These are phyloP conservation scores for Sebastes taczanowskii DNA, from an alignment of 2,797 vertebrate genomes.

Conservation along the genomic window DNA sequence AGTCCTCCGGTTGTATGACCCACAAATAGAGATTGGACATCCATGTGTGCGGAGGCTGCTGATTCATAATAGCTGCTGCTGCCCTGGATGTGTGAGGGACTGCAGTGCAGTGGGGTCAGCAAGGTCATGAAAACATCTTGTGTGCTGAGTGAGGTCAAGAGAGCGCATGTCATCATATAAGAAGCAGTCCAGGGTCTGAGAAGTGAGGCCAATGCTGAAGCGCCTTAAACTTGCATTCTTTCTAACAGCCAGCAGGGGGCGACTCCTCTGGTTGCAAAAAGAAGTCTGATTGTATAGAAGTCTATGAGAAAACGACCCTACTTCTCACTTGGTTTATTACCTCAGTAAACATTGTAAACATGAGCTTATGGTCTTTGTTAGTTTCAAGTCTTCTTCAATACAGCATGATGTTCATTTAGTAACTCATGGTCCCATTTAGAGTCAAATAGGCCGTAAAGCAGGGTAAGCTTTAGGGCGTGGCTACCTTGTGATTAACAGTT, in stretches of 20 bases:
- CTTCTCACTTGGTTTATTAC: too few relatives aligned
- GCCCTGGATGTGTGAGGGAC: conserved; percentile 13
- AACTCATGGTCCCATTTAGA: rapidly evolving
- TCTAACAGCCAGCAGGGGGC: too few relatives aligned
- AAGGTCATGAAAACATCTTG: conserved; percentile 26
- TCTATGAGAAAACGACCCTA: rapidly evolving
- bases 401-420: too few relatives aligned
- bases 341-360: too few relatives aligned
- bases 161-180: neutral
- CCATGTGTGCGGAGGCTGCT: neutral
- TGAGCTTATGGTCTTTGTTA: too few relatives aligned
- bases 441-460: rapidly evolving
- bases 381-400: too few relatives aligned
- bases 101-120: neutral
- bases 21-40: conserved; percentile 10
- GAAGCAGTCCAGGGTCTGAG: neutral
- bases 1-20: conserved; percentile 25
- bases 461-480: too few relatives aligned
- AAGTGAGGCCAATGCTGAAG: too few relatives aligned
- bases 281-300: too few relatives aligned
- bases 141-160: neutral
- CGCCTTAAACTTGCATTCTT: rapidly evolving
- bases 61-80: conserved; percentile 24
- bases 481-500: too few relatives aligned
- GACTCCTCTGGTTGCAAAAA: too few relatives aligned